Conservation (phyloP, 1,140 invertebrate species). For the Drosophila triauraria region DNA sequence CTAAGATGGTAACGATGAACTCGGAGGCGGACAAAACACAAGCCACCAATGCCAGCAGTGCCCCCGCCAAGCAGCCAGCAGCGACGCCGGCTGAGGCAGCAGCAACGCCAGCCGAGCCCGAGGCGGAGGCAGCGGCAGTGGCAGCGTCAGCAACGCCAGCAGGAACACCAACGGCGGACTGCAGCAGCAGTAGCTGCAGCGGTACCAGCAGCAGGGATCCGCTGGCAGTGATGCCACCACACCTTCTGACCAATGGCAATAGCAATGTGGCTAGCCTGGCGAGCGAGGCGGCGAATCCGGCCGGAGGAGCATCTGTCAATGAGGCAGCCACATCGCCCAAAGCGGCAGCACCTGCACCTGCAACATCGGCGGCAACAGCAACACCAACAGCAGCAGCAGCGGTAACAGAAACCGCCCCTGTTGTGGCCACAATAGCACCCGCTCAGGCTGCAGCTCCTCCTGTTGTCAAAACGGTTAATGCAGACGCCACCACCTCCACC, state of each 20-base stretch:
- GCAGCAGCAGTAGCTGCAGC: constrained; percentile 29
- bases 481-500: constrained; percentile 15
- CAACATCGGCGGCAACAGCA: not conserved
- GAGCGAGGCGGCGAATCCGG: not conserved
- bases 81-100: constrained; percentile 13
- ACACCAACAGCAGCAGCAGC: not conserved
- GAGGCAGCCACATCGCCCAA: constrained; percentile 7
- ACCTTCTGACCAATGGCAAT: constrained; percentile 23
- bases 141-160: constrained; percentile 23
- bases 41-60: constrained; percentile 69
- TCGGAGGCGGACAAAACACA: constrained; percentile 84
- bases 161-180: constrained; percentile 19
- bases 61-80: constrained; percentile 48
- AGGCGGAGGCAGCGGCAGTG: not conserved
- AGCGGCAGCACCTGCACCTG: not conserved
- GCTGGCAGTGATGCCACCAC: constrained; percentile 17
- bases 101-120: constrained; percentile 2
- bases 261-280: not conserved
- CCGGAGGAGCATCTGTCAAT: not conserved
- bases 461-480: not conserved
- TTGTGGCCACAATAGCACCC: not conserved
- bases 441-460: not conserved
- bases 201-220: constrained; percentile 30
- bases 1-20: constrained; percentile 85
- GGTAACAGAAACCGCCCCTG: not conserved